Conservation (phyloP, 2,888 invertebrate genomes). For the Listrodromus nycthemerus region DNA sequence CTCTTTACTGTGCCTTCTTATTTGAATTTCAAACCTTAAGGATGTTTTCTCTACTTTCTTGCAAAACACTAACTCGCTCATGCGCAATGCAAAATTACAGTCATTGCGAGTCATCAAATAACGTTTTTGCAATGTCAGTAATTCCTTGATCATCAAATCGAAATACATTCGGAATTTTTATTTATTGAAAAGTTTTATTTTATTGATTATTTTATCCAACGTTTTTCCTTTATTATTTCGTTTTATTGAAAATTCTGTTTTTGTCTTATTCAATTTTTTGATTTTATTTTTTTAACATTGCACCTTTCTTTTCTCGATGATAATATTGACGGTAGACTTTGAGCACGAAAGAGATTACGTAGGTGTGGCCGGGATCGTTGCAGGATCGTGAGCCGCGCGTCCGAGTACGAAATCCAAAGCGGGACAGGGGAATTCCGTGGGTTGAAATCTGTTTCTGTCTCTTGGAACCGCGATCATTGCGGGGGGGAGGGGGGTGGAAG, state of each 20-base stretch:
- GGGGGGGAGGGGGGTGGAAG: conserved; percentile 41
- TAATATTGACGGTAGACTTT: conserved; percentile 45
- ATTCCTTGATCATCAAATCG: too few relatives aligned
- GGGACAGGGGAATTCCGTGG: conserved; percentile 58
- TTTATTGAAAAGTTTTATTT: neutral
- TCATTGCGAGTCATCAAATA: too few relatives aligned
- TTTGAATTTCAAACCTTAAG: conserved; percentile 28
- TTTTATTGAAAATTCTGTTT: conserved; percentile 11
- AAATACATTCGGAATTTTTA: too few relatives aligned
- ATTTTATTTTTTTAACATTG: conserved; percentile 2
- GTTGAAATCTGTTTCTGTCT: conserved; percentile 48
- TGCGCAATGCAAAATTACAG: too few relatives aligned
- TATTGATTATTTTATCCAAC: neutral
- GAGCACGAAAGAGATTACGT: conserved; percentile 61
- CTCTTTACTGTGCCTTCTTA: conserved; percentile 19
- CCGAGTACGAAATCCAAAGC: conserved; percentile 29
- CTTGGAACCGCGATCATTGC: conserved; percentile 12
- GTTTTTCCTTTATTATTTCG: conserved; percentile 1
- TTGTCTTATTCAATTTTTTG: neutral
- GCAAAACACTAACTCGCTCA: too few relatives aligned
- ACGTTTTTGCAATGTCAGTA: too few relatives aligned
- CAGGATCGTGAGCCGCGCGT: conserved; percentile 34
- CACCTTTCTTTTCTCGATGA: conserved; percentile 20
- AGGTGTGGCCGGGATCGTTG: conserved; percentile 51
- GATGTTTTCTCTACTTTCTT: too few relatives aligned